Conservation (phyloP, 2,797 vertebrate genomes). For the Morelia viridis region DNA sequence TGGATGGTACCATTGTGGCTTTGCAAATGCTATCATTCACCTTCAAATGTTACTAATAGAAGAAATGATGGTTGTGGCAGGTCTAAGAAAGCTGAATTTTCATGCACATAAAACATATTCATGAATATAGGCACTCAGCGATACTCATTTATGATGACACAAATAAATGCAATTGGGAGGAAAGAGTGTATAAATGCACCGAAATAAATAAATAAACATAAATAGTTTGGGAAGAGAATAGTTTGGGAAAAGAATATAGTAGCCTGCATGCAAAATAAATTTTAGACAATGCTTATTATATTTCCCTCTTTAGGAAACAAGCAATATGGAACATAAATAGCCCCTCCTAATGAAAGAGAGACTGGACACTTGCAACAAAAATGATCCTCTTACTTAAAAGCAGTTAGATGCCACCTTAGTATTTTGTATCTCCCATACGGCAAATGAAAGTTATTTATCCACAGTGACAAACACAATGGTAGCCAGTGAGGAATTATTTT, state of each 20-base stretch:
- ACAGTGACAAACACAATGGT: not conserved
- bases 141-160: not conserved
- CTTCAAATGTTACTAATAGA: not conserved
- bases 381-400: not conserved
- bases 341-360: not conserved
- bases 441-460: not conserved
- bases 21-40: not conserved
- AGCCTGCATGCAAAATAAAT: not conserved
- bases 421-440: not conserved
- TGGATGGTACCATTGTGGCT: not conserved
- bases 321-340: not conserved
- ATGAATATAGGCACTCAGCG: not conserved
- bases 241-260: not conserved
- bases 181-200: not conserved
- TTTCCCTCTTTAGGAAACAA: not conserved
- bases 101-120: not conserved
- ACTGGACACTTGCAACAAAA: not conserved
- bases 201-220: not conserved
- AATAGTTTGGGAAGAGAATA: not conserved
- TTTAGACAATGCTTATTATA: not conserved
- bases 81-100: not conserved
- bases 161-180: not conserved
- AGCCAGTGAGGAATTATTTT: not conserved
- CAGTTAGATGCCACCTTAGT: not conserved
- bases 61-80: not conserved